A percentile compares a stretch with the other conserved stretches of the same genome.
phyloP scores from a whole-genome alignment of 2,797 vertebrate genomes.

The Mallotus villosus region DNA sequence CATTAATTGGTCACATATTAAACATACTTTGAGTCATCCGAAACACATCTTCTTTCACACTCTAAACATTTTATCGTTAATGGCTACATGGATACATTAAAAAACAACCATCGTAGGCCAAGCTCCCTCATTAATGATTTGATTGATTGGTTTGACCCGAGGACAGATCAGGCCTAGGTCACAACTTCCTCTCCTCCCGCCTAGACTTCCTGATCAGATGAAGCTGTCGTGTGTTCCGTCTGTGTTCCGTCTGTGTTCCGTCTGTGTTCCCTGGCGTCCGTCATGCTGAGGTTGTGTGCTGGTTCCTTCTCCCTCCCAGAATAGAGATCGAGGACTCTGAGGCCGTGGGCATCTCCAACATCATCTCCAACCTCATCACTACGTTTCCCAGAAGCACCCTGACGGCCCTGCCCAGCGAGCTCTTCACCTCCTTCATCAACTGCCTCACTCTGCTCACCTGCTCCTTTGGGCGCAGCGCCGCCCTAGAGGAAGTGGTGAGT shows the following conservation, averaged over 20 bases:
- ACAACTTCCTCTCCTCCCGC: background rate
- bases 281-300: background rate
- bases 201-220: background rate
- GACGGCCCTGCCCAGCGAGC: slow-evolving; percentile 92
- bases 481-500: slow-evolving; percentile 96
- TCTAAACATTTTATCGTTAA: too few relatives aligned
- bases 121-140: too few relatives aligned
- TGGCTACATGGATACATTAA: too few relatives aligned
- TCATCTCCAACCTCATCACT: slow-evolving; percentile 97
- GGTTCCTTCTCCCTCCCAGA: slow-evolving; percentile 62
- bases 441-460: slow-evolving; percentile 97
- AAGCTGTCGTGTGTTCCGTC: background rate
- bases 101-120: too few relatives aligned
- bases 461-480: slow-evolving; percentile 96
- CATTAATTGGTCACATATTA: too few relatives aligned
- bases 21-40: too few relatives aligned
- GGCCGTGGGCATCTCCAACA: slow-evolving; percentile 95
- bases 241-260: too few relatives aligned
- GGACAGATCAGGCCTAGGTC: too few relatives aligned
- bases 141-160: too few relatives aligned
- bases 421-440: slow-evolving; percentile 97
- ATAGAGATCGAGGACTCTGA: slow-evolving; percentile 99
- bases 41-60: too few relatives aligned
- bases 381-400: slow-evolving; percentile 93
- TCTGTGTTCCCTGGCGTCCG: too few relatives aligned